A percentile compares a stretch with the other conserved stretches of the same genome.
Conservation (phyloP, 2,797 vertebrate species). For the Forpus xanthops region DNA sequence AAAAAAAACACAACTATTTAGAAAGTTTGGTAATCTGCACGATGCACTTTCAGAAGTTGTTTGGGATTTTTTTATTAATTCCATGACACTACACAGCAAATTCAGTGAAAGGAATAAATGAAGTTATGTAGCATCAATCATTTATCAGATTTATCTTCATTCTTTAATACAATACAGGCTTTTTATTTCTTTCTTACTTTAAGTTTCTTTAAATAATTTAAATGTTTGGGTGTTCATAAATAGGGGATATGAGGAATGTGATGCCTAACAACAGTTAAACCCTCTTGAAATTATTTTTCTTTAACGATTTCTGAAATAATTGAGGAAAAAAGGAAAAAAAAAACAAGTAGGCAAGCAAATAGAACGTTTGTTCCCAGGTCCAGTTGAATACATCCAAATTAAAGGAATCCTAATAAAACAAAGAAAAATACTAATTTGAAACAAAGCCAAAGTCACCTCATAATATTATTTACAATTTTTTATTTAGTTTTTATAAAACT, state of each 20-base stretch:
- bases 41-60: not conserved
- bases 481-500: not conserved
- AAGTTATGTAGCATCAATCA: not conserved
- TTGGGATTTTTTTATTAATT: not conserved
- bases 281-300: not conserved
- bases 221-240: not conserved
- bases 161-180: not conserved
- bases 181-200: not conserved
- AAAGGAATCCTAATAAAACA: not conserved
- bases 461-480: not conserved
- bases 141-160: not conserved
- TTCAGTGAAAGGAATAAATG: not conserved
- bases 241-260: not conserved
- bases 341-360: not conserved
- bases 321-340: not conserved
- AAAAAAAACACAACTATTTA: not conserved
- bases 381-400: not conserved
- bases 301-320: not conserved
- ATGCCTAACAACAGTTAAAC: not conserved
- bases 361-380: not conserved
- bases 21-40: not conserved
- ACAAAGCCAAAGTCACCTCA: not conserved
- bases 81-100: not conserved
- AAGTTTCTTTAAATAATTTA: not conserved
- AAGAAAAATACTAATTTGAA: not conserved